Base-by-base conservation (phyloP, 1,140 invertebrate species). In the Cydia strobilella region DNA sequence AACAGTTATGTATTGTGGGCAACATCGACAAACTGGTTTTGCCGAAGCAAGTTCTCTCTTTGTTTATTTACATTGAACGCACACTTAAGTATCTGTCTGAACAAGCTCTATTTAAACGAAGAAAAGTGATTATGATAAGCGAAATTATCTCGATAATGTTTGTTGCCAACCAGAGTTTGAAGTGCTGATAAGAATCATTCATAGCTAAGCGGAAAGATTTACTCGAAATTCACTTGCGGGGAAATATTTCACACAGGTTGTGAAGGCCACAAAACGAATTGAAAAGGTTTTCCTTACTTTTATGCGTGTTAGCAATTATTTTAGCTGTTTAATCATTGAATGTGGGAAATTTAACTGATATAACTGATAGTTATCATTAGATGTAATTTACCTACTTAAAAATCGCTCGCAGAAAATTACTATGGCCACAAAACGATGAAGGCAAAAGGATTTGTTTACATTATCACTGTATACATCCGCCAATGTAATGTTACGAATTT, bases 21-120 rank as follows among this genome's bases (percentile, higher is more conserved):
- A 75, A 74, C 75, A 77, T 77, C 76, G 77, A 78, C 75, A 81
- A 83, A 83, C 79, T 72, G 81, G 81, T 81, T 80, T 81, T 27
- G 74, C 59, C 69, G 75, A 66, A 72, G 54, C 31, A 59, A 45
- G 66, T 35, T 39, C 63, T 35, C 15, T 69, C n/a, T 15, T 69
- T 69, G 65, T 69, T 59, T 69, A 69, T 69, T 69, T 69, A 69
- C 65, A 69, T 42, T 27, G 7, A 31, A 59, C 20, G 54, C n/a
- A 59, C 42, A 45, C 13, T 54, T 5, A 18, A n/a, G n/a, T 18
- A 18, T 18, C 18, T n/a, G n/a, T 18, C 42, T 45, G 12, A 54
- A 18, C 1, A 3, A n/a, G n/a, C 3, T 54, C 15, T n/a, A 4
- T 48, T 48, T 54, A 18, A 54, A 9, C 15, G 51, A 18, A 54